Percentiles rank a stretch among this genome's conserved stretches.
Conservation (phyloP, 2,888 invertebrate species). For the Dione juno region DNA sequence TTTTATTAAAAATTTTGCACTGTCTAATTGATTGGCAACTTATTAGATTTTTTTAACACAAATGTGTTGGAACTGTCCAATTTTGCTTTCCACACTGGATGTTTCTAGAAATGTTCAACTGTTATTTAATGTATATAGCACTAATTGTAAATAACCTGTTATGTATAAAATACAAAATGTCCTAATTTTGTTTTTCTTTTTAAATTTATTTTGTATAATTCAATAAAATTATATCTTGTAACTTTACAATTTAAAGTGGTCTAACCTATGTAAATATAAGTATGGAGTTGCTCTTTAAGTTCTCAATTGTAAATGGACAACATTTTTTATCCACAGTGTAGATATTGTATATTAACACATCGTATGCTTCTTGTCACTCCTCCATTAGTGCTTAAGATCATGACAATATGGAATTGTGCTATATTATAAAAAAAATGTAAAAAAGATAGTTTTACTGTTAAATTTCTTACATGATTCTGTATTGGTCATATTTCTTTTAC, state of each 20-base stretch:
- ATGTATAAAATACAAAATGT: conserved; percentile 49
- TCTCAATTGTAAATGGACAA: conserved; percentile 29
- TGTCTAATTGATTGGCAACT: conserved; percentile 14
- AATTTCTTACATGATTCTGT: conserved; percentile 46
- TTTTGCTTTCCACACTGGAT: not conserved
- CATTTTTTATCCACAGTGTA: conserved; percentile 31
- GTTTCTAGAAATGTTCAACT: conserved; percentile 12
- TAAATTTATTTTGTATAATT: conserved; percentile 20
- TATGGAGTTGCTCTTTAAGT: conserved; percentile 11
- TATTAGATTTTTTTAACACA: conserved; percentile 18
- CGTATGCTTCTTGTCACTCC: conserved; percentile 45
- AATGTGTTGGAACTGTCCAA: conserved; percentile 19
- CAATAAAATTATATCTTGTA: conserved; percentile 31
- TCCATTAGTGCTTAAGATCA: conserved; percentile 51
- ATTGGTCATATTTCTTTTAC: conserved; percentile 42
- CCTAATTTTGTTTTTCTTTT: conserved; percentile 22
- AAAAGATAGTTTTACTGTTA: conserved; percentile 58
- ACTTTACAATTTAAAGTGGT: conserved; percentile 7
- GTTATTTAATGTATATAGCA: conserved; percentile 42
- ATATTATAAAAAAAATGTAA: conserved; percentile 65
- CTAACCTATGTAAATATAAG: conserved; percentile 40
- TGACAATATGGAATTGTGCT: conserved; percentile 75
- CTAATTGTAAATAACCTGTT: conserved; percentile 45
- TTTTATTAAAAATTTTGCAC: conserved; percentile 22
- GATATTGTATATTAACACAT: conserved; percentile 36